Base-by-base conservation (phyloP, 92 coral and sea anemone genomes). In the Meandrina meandrites region DNA sequence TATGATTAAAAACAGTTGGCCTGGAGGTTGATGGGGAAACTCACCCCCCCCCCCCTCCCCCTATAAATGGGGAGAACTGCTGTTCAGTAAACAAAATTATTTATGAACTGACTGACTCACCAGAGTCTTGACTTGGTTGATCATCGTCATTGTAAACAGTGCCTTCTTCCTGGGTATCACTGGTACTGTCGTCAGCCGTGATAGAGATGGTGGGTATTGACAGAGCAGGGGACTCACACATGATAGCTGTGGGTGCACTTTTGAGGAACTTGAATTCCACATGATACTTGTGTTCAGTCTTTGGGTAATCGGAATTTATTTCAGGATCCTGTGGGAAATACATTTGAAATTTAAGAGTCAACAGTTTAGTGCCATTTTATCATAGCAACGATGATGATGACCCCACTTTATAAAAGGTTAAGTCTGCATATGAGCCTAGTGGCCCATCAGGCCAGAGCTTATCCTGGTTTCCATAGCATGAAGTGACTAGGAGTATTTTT, bases 251-350 rank as follows among this genome's bases (percentile, higher is more conserved):
- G n/a, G 58, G 86, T 70, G 70, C 45, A 28, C 77, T 88, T 40
- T 79, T 92, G 16, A 95, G 87, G 79, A 95, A 97, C 87, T 58
- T 86, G 90, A 97, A 97, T 79, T 93, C 94, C 78, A 97, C 98
- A 62, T 95, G 98, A 81, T 95, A 97, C 78, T 93, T 95, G 92
- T 87, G 94, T 73, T 92, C 99, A 54, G 91, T 92, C 89, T 95
- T 97, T 0, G 99, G 99, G 66, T 87, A 95, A 36, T 97, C 98
- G 8, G 89, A n/a, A 18, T 86, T 92, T 16, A 84, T 75, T 51
- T 97, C 99, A 8, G 96, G 92, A 79, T 95, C 99, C 99, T 97
- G 73, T 62, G 28, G 40, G 16, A 89, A 76, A 56, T 64, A n/a
- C 14, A 24, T 27, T 6, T 64, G 37, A 35, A 51, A 31, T 85